A percentile compares a stretch with the other conserved stretches of the same genome.
Evolutionary conservation across 2,888 invertebrate species (phyloP).

Genomic region (Drosophila colorata): DNA sequence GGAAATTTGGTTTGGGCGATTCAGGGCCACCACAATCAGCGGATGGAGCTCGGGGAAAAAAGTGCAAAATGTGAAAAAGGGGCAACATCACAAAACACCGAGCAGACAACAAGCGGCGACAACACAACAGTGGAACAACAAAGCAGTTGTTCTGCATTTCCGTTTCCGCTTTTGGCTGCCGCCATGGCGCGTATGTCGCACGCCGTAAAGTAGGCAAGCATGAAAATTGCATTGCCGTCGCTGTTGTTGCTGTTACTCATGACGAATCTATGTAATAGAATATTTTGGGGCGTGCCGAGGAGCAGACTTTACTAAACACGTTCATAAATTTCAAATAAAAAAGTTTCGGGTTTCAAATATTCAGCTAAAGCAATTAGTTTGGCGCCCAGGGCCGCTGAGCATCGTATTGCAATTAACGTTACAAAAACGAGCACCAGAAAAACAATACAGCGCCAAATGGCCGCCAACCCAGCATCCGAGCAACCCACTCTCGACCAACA

Average conservation of each 20-base stretch:
- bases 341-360: conserved; percentile 53
- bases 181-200: conserved; percentile 28
- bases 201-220: conserved; percentile 20
- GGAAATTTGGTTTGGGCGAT: conserved; percentile 40
- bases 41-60: conserved; percentile 10
- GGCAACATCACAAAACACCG: conserved; percentile 26
- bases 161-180: conserved; percentile 63
- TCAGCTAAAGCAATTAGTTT: conserved; percentile 76
- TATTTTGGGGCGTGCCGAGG: conserved; percentile 19
- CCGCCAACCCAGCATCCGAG: conserved; percentile 11
- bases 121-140: conserved; percentile 46
- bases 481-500: conserved; percentile 18
- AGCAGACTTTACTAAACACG: conserved; percentile 47
- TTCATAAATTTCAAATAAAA: conserved; percentile 62
- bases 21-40: conserved; percentile 31
- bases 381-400: conserved; percentile 59
- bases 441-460: conserved; percentile 67
- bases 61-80: conserved; percentile 11
- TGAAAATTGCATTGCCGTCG: conserved; percentile 49
- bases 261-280: conserved; percentile 43
- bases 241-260: conserved; percentile 16
- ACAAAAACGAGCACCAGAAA: conserved; percentile 57
- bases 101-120: conserved; percentile 38
- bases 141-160: conserved; percentile 75
- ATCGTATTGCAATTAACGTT: conserved; percentile 77